Evolutionary conservation across 2,888 invertebrate species (phyloP).

Genomic region (Papilio gigon): DNA sequence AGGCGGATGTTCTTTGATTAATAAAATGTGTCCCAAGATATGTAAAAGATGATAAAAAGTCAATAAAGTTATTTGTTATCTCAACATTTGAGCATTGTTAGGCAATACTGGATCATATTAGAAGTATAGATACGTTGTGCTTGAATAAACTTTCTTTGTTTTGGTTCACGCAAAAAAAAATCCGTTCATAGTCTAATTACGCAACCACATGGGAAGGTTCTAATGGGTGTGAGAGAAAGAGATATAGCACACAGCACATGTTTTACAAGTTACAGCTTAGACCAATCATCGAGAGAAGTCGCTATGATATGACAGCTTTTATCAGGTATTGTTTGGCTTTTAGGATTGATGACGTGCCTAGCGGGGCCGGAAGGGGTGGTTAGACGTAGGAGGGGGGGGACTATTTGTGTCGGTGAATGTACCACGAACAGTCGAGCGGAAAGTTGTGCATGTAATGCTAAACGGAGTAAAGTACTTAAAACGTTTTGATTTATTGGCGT

Average conservation of each 20-base stretch:
- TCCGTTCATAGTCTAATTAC: no score
- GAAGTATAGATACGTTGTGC: no score
- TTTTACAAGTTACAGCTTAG: no score
- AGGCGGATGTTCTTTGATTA: conserved; percentile 25
- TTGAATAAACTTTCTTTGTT: no score
- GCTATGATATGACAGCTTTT: conserved; percentile 73
- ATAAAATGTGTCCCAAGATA: background rate
- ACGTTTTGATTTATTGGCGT: conserved; percentile 27
- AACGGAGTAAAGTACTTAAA: conserved; percentile 24
- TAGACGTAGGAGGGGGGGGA: conserved; percentile 37
- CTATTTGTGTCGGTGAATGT: conserved; percentile 36
- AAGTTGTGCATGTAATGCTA: conserved; percentile 25
- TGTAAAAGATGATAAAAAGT: background rate
- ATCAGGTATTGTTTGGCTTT: conserved; percentile 76
- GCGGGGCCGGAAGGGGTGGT: conserved; percentile 48
- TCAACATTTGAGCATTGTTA: no score
- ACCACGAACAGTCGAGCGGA: conserved; percentile 23
- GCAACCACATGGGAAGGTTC: no score
- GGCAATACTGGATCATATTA: no score
- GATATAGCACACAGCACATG: no score
- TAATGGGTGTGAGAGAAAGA: no score
- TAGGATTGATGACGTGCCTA: conserved; percentile 59
- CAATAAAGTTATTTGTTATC: conserved; percentile 5
- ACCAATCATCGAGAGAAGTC: conserved; percentile 53
- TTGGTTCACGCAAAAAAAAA: no score